These are phyloP conservation scores for Spilogale gracilis DNA, from an alignment of 2,113 vertebrate species.

Conservation along the genomic window DNA sequence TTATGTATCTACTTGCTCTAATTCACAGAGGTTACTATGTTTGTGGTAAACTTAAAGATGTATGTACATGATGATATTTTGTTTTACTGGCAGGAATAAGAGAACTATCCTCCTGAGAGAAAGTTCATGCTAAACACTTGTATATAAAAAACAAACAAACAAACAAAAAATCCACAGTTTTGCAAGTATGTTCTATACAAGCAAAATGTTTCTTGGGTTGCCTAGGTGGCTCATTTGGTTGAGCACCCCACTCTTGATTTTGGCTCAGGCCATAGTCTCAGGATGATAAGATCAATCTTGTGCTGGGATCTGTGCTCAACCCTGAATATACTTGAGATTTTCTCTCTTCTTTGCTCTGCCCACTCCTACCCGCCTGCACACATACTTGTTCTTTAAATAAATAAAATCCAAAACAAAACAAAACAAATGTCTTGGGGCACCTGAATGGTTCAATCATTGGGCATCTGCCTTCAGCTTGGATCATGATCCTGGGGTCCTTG, in stretches of 20 bases:
- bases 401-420: not conserved
- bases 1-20: not conserved
- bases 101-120: not conserved
- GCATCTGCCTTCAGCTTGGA: too few relatives aligned
- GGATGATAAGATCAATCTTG: not conserved
- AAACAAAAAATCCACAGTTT: not conserved
- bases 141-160: not conserved
- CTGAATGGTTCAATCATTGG: too few relatives aligned
- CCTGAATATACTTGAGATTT: not conserved
- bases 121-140: not conserved
- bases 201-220: not conserved
- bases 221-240: not conserved
- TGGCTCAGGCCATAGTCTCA: not conserved
- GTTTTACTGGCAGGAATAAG: not conserved
- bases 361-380: accelerated
- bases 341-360: not conserved
- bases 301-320: not conserved
- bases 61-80: not conserved
- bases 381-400: not conserved
- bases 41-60: not conserved
- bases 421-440: too few relatives aligned
- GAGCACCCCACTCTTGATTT: not conserved
- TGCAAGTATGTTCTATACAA: not conserved
- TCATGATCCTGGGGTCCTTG: too few relatives aligned
- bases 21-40: not conserved